Evolutionary conservation across 2,888 invertebrate species (phyloP).

Genomic region (Podabrus alpinus): DNA sequence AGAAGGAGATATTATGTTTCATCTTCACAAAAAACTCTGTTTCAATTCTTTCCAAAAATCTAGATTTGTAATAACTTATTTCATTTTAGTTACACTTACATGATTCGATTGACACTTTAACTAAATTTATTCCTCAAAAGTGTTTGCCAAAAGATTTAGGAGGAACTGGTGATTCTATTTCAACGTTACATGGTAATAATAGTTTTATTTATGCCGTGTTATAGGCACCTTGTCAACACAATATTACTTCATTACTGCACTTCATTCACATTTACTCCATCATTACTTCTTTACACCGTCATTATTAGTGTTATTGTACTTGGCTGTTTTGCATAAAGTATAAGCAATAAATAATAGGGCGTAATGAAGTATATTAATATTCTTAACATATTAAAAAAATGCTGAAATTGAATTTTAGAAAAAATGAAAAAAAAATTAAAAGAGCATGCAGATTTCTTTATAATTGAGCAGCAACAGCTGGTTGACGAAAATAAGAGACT

Average conservation of each 20-base stretch:
- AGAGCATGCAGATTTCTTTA: background rate
- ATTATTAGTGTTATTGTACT: too few species aligned
- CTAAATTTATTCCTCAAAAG: conserved; percentile 38
- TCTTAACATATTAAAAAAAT: too few species aligned
- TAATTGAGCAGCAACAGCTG: background rate
- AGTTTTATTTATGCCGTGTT: background rate
- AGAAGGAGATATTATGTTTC: too few species aligned
- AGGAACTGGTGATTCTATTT: conserved; percentile 32
- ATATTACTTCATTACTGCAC: too few species aligned
- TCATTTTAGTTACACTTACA: background rate
- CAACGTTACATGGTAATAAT: conserved; percentile 36
- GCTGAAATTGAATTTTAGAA: background rate
- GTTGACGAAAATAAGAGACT: conserved; percentile 58
- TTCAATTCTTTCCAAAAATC: too few species aligned
- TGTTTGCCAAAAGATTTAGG: conserved; percentile 38
- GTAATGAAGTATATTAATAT: too few species aligned
- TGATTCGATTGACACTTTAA: conserved; percentile 34
- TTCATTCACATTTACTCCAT: too few species aligned
- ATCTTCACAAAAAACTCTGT: too few species aligned
- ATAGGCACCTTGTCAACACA: too few species aligned
- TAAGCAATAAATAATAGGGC: too few species aligned
- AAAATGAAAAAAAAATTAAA: background rate
- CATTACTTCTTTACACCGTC: too few species aligned
- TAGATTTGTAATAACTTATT: background rate
- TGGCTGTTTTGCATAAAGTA: too few species aligned